Evolutionary conservation across 2,888 invertebrate species (phyloP).

Genomic region (Campopleginae sp.): DNA sequence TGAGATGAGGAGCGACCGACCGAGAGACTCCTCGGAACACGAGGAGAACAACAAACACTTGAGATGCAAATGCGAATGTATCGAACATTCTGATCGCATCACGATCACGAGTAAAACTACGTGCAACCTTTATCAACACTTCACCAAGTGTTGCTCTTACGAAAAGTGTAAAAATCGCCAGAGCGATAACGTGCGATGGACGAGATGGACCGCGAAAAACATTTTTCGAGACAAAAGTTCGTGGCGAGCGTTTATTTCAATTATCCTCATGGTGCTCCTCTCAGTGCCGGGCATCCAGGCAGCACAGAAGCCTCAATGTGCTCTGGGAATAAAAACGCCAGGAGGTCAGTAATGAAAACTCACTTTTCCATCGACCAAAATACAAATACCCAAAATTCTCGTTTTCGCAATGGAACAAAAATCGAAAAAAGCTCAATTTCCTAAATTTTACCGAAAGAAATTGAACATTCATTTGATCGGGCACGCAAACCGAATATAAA

Average conservation of each 20-base stretch:
- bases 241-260: slow-evolving; percentile 69
- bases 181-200: slow-evolving; percentile 49
- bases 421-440: too few species aligned
- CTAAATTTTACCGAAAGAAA: too few species aligned
- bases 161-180: slow-evolving; percentile 34
- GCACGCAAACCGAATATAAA: neutral
- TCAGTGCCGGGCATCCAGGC: slow-evolving; percentile 57
- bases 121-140: slow-evolving; percentile 20
- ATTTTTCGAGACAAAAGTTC: slow-evolving; percentile 56
- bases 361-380: neutral
- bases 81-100: slow-evolving; percentile 29
- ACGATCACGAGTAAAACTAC: slow-evolving; percentile 23
- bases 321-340: slow-evolving; percentile 78
- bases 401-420: neutral
- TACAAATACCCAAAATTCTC: neutral
- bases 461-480: too few species aligned
- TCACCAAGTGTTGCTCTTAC: neutral
- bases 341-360: slow-evolving; percentile 77
- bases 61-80: slow-evolving; percentile 45
- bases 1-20: slow-evolving; percentile 8
- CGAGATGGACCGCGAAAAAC: slow-evolving; percentile 47
- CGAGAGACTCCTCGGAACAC: slow-evolving; percentile 17
- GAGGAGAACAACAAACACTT: slow-evolving; percentile 32
- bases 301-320: slow-evolving; percentile 70
- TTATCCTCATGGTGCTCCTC: slow-evolving; percentile 71